phyloP scores from a whole-genome alignment of 1,140 invertebrate genomes.

The Camponotus floridanus region DNA sequence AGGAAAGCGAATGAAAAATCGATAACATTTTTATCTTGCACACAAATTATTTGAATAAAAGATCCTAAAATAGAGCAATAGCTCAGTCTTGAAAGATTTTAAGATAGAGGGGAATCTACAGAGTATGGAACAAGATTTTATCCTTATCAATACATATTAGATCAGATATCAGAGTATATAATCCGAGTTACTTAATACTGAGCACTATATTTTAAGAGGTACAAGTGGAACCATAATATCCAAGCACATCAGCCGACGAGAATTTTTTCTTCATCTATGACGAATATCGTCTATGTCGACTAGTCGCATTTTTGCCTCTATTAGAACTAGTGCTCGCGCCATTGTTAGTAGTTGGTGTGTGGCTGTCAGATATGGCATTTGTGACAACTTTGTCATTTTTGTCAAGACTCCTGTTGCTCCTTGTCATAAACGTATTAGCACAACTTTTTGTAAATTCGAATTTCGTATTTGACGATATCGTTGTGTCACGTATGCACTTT shows the following conservation, averaged over 20 bases:
- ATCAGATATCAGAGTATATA: neutral
- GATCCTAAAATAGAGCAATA: no score
- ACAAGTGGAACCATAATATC: neutral
- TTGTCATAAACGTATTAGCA: neutral
- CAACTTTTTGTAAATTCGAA: neutral
- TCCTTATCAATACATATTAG: neutral
- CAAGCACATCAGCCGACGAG: no score
- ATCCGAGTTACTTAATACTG: slow-evolving; percentile 19
- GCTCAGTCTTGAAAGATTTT: no score
- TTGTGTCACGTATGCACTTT: slow-evolving; percentile 85
- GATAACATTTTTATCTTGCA: no score
- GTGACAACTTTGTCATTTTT: neutral
- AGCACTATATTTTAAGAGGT: slow-evolving; percentile 18
- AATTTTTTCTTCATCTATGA: neutral
- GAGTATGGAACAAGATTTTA: neutral
- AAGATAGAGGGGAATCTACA: no score
- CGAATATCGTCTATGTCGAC: neutral
- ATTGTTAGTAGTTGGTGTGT: neutral
- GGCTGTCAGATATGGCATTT: neutral
- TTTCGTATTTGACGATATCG: neutral
- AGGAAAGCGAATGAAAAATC: no score
- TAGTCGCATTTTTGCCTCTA: neutral
- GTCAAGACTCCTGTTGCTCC: neutral
- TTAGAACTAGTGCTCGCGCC: slow-evolving; percentile 4
- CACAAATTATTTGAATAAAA: no score